Conservation (phyloP, 2,113 vertebrate species). For the Menidia beryllina region DNA sequence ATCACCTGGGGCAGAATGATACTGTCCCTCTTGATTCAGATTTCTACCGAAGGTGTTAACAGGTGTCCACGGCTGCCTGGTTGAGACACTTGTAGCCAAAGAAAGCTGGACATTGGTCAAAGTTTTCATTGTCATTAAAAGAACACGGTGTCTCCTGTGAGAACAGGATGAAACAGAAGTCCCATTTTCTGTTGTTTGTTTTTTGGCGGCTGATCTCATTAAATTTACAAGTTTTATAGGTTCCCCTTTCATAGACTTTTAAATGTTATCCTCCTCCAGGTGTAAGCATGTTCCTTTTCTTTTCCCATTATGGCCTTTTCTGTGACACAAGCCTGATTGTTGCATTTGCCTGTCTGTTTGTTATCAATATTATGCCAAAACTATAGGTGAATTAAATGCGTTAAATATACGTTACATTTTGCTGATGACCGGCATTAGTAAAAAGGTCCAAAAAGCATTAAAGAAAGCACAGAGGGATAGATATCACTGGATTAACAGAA, state of each 20-base stretch:
- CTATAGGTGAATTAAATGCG: neutral
- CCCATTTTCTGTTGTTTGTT: neutral
- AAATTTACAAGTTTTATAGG: neutral
- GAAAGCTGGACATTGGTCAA: neutral
- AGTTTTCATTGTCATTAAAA: neutral
- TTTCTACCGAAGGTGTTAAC: neutral
- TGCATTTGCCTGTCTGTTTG: neutral
- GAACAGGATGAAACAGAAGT: no score
- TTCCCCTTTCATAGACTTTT: neutral
- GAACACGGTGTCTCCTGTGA: neutral
- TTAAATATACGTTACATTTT: neutral
- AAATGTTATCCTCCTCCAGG: neutral
- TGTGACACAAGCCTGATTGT: neutral
- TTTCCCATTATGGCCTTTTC: neutral
- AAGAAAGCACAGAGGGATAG: no score
- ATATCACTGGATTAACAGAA: no score
- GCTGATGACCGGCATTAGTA: neutral
- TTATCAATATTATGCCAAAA: neutral
- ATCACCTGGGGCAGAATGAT: neutral
- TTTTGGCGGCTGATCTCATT: neutral
- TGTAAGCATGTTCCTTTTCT: neutral
- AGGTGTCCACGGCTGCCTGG: neutral
- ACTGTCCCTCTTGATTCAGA: neutral
- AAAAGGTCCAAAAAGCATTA: neutral
- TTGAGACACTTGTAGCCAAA: neutral